These are phyloP conservation scores for Clarias batrachus DNA, from an alignment of 2,113 vertebrate species.

Conservation along the genomic window DNA sequence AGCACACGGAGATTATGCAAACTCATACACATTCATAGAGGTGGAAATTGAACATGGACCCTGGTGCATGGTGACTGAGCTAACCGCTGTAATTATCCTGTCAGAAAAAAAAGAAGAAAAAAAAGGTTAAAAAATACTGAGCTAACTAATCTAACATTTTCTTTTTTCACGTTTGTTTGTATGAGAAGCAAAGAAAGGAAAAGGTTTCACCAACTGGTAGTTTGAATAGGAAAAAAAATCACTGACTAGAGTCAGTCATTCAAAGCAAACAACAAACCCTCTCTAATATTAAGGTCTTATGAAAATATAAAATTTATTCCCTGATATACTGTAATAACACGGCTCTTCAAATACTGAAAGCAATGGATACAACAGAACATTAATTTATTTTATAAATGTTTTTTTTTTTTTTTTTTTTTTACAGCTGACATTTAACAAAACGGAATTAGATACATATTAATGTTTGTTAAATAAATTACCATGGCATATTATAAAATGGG, in stretches of 20 bases:
- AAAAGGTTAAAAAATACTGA: neutral
- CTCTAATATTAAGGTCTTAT: neutral
- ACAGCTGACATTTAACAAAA: neutral
- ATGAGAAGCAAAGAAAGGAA: neutral
- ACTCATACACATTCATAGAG: too few species aligned
- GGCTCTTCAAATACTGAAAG: neutral
- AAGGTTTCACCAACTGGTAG: neutral
- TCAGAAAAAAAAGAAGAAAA: too few species aligned
- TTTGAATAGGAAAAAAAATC: neutral
- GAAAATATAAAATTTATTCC: neutral
- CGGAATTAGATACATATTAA: neutral
- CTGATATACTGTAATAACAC: neutral
- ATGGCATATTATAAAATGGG: neutral
- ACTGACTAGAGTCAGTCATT: neutral
- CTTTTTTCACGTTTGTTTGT: neutral
- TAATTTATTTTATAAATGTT: neutral
- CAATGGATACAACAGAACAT: neutral
- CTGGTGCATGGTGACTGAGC: too few species aligned
- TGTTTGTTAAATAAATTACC: neutral
- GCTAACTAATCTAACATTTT: neutral
- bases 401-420: neutral
- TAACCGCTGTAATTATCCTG: too few species aligned
- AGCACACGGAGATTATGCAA: too few species aligned
- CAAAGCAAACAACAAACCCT: neutral
- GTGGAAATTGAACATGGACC: too few species aligned